phyloP scores from a whole-genome alignment of 2,797 vertebrate genomes.

The Austrolebias charrua region DNA sequence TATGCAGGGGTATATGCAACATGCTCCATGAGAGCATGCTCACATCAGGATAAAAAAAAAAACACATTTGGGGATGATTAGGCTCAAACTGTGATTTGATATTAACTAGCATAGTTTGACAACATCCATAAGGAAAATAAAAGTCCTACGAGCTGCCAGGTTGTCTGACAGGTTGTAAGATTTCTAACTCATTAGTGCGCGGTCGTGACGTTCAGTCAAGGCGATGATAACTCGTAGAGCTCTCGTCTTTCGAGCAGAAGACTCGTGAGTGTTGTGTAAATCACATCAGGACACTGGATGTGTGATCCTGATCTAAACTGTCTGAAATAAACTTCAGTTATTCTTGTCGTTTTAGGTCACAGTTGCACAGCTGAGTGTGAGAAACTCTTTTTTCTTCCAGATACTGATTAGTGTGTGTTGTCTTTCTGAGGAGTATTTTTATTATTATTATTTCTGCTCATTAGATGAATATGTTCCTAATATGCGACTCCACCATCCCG shows the following conservation, averaged over 20 bases:
- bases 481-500: slow-evolving; percentile 10
- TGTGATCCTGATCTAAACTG: not conserved
- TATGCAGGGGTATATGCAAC: too few relatives aligned
- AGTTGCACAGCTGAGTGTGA: slow-evolving; percentile 9
- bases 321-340: not conserved
- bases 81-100: not conserved
- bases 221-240: not conserved
- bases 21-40: not conserved
- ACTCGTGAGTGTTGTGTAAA: not conserved
- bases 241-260: not conserved
- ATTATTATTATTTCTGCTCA: slow-evolving; percentile 10
- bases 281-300: not conserved
- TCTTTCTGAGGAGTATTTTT: slow-evolving; percentile 9
- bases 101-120: not conserved
- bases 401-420: slow-evolving; percentile 23
- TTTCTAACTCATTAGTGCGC: slow-evolving; percentile 5
- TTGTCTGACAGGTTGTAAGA: slow-evolving; percentile 2
- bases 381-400: slow-evolving; percentile 17
- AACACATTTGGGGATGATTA: not conserved
- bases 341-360: slow-evolving; percentile 7
- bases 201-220: not conserved
- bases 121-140: not conserved
- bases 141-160: not conserved
- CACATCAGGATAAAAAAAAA: not conserved
- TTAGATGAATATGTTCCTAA: slow-evolving; percentile 11